Evolutionary conservation across 2,113 vertebrate species (phyloP).

Genomic region (Catharus fuscescens): DNA sequence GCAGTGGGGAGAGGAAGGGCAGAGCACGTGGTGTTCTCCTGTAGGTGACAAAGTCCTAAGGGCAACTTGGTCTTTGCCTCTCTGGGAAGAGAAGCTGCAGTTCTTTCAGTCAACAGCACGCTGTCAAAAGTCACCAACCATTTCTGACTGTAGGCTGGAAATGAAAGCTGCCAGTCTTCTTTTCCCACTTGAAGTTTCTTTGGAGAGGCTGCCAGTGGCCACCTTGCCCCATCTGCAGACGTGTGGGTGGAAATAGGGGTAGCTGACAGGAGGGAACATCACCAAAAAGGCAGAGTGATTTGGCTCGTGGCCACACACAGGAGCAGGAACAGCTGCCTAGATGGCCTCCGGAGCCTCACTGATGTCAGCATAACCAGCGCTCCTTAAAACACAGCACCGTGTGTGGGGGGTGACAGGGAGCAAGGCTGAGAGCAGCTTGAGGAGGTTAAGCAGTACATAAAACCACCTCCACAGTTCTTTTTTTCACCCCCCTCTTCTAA

Average conservation of each 20-base stretch:
- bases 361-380: constrained; percentile 38
- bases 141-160: constrained; percentile 5
- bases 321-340: constrained; percentile 62
- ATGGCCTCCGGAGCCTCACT: constrained; percentile 61
- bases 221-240: constrained; percentile 47
- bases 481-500: background rate
- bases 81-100: background rate
- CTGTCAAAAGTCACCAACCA: background rate
- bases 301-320: constrained; percentile 54
- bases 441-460: background rate
- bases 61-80: background rate
- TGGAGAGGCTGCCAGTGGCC: constrained; percentile 22
- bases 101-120: background rate
- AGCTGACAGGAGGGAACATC: constrained; percentile 52
- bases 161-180: background rate
- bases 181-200: background rate
- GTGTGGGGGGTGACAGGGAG: background rate
- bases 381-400: background rate
- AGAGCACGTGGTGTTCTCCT: background rate
- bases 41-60: constrained; percentile 29
- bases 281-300: constrained; percentile 42
- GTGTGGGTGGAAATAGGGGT: constrained; percentile 29
- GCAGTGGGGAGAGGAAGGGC: background rate
- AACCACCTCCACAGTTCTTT: background rate
- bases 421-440: background rate